Evolutionary conservation across 1,140 invertebrate species (phyloP), one percentile per base, ranked within the genome.

Genomic region (Drosophila littoralis): DNA sequence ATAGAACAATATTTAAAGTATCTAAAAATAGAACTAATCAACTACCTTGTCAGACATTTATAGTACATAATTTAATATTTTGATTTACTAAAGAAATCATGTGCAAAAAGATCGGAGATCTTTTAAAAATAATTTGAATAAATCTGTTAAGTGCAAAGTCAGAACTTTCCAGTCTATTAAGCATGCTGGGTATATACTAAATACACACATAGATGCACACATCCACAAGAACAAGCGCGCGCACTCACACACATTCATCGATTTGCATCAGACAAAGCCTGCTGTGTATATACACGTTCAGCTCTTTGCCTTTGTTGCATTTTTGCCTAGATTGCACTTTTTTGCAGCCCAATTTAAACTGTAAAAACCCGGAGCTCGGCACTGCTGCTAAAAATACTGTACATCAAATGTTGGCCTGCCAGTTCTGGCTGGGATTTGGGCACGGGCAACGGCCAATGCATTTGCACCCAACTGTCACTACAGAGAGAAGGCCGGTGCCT

Each of bases 251-350:
- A 57, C 32, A 55, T 7, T 17, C 61, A 68, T 67, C 57, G 48
- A 63, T 74, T 61, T 61, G 38, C 59, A 67, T 66, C 48, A 67
- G 57, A 60, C 60, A 64, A 52, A 72, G 50, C 63, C 43, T 38
- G 13, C 54, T 75, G 67, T 50, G 75, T 73, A 76, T 81, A 75
- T 81, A 68, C 54, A 76, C 66, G 57, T 60, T 68, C 75, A 68
- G 75, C 83, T 78, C 85, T 90, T 90, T 85, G 84, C 71, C 85
- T 90, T 85, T 89, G 85, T 90, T 89, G 85, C 85, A 89, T 89
- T 89, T 89, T 89, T 90, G 85, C 86, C 85, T 89, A 90, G 85
- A 89, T 89, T 89, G 85, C 85, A 89, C 79, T 89, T 89, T 89
- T 89, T 89, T 89, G 84, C 85, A 82, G 74, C 67, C 67, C 74